These are phyloP conservation scores for Leptestheria dahalacensis DNA, from an alignment of 1,140 invertebrate genomes.

Conservation along the genomic window DNA sequence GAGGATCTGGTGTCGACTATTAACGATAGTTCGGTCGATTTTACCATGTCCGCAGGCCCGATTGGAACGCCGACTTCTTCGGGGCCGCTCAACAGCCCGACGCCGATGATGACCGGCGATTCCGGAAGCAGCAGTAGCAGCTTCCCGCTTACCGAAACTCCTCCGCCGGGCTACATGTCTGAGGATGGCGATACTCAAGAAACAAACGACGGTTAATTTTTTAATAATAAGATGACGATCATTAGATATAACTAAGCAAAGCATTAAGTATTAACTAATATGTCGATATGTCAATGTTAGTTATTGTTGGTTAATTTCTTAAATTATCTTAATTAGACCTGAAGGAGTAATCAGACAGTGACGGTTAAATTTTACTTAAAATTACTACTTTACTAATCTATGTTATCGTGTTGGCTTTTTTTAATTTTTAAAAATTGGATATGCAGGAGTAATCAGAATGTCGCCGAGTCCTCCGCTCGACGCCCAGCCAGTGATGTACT, in stretches of 20 bases:
- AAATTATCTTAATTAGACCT: constrained; percentile 10
- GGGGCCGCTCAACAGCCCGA: constrained; percentile 1
- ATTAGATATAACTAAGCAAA: no score
- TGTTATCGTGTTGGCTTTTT: no score
- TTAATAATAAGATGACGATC: constrained; percentile 42
- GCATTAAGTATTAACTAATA: no score
- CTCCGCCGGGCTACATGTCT: constrained; percentile 91
- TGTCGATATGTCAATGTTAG: no score
- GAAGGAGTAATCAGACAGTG: no score
- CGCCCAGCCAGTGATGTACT: constrained; percentile 89
- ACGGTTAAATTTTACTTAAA: no score
- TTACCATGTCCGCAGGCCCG: constrained; percentile 27
- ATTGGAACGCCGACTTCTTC: constrained; percentile 12
- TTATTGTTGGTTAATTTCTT: constrained; percentile 12
- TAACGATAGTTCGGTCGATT: constrained; percentile 37
- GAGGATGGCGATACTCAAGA: constrained; percentile 92
- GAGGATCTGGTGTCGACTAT: constrained; percentile 37
- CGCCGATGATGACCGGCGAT: no score
- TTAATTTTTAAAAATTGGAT: background rate
- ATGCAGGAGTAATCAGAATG: constrained; percentile 33
- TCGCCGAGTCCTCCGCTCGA: constrained; percentile 51
- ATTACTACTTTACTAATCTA: no score
- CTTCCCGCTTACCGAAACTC: constrained; percentile 63
- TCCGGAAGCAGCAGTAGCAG: constrained; percentile 2
- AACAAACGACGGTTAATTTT: constrained; percentile 56